A percentile compares a stretch with the other conserved stretches of the same genome.
Evolutionary conservation across 2,113 vertebrate genomes (phyloP).

Genomic region (Peromyscus californicus): DNA sequence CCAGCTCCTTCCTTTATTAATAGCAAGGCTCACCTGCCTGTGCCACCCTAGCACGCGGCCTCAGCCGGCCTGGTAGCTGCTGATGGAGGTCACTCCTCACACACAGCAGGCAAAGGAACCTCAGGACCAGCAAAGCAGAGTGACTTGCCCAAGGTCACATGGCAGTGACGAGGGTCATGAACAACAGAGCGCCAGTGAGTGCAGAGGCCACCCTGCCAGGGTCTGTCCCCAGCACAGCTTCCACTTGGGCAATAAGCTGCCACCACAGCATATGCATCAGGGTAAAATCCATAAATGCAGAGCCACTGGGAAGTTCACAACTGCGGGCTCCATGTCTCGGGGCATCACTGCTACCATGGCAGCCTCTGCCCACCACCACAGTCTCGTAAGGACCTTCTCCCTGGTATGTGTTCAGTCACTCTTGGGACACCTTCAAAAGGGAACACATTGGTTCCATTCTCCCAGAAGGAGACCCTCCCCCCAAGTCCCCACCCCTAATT

Average conservation of each 20-base stretch:
- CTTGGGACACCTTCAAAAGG: neutral
- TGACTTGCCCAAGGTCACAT: neutral
- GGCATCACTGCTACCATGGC: neutral
- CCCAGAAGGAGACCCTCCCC: neutral
- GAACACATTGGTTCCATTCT: neutral
- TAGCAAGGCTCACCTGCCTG: neutral
- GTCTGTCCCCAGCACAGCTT: neutral
- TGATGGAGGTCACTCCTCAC: neutral
- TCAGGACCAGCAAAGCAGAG: neutral
- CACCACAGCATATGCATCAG: fast-evolving
- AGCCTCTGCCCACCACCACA: neutral
- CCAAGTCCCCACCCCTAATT: neutral
- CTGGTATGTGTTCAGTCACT: no score
- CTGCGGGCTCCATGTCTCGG: fast-evolving
- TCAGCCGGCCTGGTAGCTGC: neutral
- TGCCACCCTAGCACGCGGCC: neutral
- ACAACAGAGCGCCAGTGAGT: fast-evolving
- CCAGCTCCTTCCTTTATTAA: neutral
- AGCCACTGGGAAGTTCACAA: fast-evolving
- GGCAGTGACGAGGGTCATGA: neutral
- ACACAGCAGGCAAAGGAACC: neutral
- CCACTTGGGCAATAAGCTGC: neutral
- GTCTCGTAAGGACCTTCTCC: neutral
- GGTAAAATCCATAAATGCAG: neutral
- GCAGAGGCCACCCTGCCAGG: neutral